Evolutionary conservation across 2,888 invertebrate species (phyloP).

Genomic region (Chorisops tibialis): DNA sequence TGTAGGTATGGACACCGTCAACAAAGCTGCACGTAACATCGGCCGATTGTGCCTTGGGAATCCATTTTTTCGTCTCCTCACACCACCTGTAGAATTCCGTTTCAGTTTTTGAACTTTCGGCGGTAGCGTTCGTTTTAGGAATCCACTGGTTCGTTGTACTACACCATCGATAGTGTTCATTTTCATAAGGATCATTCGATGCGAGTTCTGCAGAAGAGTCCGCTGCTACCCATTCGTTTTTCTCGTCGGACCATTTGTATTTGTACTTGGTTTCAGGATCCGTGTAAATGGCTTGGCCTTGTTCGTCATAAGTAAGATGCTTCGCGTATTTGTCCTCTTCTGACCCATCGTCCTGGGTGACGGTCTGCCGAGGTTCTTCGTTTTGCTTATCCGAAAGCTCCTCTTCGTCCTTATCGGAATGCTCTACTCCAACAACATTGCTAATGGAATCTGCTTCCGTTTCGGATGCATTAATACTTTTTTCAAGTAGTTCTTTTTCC

Average conservation of each 20-base stretch:
- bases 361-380: neutral
- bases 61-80: conserved; percentile 61
- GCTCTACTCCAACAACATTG: neutral
- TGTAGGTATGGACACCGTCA: conserved; percentile 74
- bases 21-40: conserved; percentile 64
- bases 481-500: conserved; percentile 27
- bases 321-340: conserved; percentile 50
- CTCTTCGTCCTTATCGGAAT: neutral
- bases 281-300: conserved; percentile 68
- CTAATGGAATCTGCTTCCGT: neutral
- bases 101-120: conserved; percentile 45
- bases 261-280: conserved; percentile 67
- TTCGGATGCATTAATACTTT: neutral
- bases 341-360: conserved; percentile 46
- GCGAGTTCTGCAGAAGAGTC: conserved; percentile 36
- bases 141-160: conserved; percentile 55
- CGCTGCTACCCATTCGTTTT: conserved; percentile 54
- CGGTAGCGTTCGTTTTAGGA: conserved; percentile 43
- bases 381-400: neutral
- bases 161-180: conserved; percentile 50
- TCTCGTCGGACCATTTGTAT: conserved; percentile 61
- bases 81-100: conserved; percentile 60
- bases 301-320: conserved; percentile 65
- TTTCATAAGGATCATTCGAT: conserved; percentile 46
- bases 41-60: conserved; percentile 41